A percentile compares a stretch with the other conserved stretches of the same genome.
Evolutionary conservation across 2,888 invertebrate species (phyloP).

Genomic region (Cephonodes hylas): DNA sequence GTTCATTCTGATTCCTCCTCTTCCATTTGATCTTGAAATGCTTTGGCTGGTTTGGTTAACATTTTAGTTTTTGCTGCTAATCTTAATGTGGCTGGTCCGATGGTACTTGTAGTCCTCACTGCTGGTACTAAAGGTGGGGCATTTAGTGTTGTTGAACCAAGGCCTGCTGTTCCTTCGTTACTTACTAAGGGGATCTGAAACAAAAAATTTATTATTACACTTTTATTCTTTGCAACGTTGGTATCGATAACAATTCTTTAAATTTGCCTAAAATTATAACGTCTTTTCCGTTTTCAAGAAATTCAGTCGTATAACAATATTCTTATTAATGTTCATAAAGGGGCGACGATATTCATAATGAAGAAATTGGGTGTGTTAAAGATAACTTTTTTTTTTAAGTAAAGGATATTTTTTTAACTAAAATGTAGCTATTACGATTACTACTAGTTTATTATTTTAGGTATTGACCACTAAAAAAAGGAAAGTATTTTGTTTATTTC

Average conservation of each 20-base stretch:
- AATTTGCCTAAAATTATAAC: too few species aligned
- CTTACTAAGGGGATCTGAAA: slow-evolving; percentile 81
- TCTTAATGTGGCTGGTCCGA: slow-evolving; percentile 61
- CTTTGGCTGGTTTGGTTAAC: slow-evolving; percentile 68
- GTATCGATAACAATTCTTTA: too few species aligned
- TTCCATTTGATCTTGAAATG: slow-evolving; percentile 49
- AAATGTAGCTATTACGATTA: slow-evolving; percentile 6
- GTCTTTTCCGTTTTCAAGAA: too few species aligned
- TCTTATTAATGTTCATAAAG: too few species aligned
- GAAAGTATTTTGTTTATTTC: too few species aligned
- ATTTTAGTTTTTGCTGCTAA: slow-evolving; percentile 62
- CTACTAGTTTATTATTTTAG: neutral
- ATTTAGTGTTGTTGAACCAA: slow-evolving; percentile 73
- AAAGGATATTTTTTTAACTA: neutral
- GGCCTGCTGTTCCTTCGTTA: slow-evolving; percentile 83
- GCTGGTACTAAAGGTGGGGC: slow-evolving; percentile 27
- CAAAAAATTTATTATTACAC: slow-evolving; percentile 28
- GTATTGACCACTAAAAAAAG: too few species aligned
- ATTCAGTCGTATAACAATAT: too few species aligned
- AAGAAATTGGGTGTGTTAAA: neutral
- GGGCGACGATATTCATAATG: too few species aligned
- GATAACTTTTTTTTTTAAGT: neutral
- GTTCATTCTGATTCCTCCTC: slow-evolving; percentile 54
- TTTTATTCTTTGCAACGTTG: too few species aligned
- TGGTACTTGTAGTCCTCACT: slow-evolving; percentile 34